phyloP scores from a whole-genome alignment of 2,888 invertebrate species.

The Ophion ventricosus region DNA sequence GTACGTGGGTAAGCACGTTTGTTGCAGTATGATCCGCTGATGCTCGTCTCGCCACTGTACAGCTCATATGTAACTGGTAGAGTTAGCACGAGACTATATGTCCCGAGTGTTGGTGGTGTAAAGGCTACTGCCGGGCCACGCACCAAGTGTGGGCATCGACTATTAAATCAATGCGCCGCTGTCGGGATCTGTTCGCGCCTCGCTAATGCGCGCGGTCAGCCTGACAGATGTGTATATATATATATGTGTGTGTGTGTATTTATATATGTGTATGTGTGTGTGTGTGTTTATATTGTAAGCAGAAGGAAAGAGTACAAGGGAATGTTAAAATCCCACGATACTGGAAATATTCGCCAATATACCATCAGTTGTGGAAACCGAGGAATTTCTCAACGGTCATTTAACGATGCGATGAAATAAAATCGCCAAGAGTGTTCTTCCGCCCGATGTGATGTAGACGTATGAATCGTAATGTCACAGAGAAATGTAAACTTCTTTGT shows the following conservation, averaged over 20 bases:
- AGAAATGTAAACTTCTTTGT: not conserved
- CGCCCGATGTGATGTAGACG: not conserved
- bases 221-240: constrained; percentile 15
- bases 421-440: not conserved
- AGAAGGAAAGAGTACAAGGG: constrained; percentile 4
- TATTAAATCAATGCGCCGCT: constrained; percentile 82
- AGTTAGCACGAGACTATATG: constrained; percentile 34
- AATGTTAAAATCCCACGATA: constrained; percentile 45
- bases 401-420: not conserved
- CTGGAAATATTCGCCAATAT: constrained; percentile 47
- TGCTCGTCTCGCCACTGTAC: constrained; percentile 42
- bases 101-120: constrained; percentile 36
- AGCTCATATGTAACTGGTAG: constrained; percentile 26
- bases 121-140: constrained; percentile 63
- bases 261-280: not conserved
- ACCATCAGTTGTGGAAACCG: constrained; percentile 34
- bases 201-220: constrained; percentile 73
- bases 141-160: constrained; percentile 80
- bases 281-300: not conserved
- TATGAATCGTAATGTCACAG: not conserved
- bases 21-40: constrained; percentile 49
- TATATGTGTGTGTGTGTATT: not conserved
- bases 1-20: constrained; percentile 43
- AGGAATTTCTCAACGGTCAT: constrained; percentile 42
- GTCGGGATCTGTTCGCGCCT: constrained; percentile 81